phyloP scores from a whole-genome alignment of 2,888 invertebrate genomes.

The Cantharis rustica region DNA sequence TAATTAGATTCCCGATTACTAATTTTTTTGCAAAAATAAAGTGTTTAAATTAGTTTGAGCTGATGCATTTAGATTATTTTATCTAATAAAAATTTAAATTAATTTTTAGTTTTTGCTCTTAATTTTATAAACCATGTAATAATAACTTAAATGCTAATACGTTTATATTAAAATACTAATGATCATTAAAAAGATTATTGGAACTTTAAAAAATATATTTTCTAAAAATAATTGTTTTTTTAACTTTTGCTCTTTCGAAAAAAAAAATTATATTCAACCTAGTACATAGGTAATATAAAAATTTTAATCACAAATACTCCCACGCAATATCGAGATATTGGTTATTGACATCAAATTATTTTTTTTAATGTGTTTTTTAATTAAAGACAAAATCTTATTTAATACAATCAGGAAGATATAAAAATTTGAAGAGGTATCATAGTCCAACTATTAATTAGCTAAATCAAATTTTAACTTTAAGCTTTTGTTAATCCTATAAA shows the following conservation, averaged over 20 bases:
- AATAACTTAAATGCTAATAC: background rate
- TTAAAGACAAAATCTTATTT: background rate
- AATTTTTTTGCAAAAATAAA: constrained; percentile 17
- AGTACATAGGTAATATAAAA: too few relatives aligned
- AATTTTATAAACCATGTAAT: background rate
- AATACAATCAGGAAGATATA: background rate
- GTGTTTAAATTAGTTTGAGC: constrained; percentile 18
- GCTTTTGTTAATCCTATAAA: constrained; percentile 12
- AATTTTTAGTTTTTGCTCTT: background rate
- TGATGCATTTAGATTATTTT: background rate
- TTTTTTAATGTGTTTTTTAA: background rate
- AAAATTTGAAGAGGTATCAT: background rate
- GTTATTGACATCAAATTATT: background rate
- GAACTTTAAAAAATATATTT: background rate
- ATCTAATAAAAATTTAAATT: background rate
- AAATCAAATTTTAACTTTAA: background rate
- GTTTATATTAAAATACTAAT: background rate
- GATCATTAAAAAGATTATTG: background rate
- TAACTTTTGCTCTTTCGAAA: background rate
- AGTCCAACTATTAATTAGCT: background rate
- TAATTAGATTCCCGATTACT: constrained; percentile 22
- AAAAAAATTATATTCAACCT: background rate
- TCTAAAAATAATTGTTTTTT: background rate
- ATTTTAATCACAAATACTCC: background rate
- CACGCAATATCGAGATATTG: background rate